Base-by-base conservation (phyloP, 2,797 vertebrate species). In the Sebastes aleutianus region DNA sequence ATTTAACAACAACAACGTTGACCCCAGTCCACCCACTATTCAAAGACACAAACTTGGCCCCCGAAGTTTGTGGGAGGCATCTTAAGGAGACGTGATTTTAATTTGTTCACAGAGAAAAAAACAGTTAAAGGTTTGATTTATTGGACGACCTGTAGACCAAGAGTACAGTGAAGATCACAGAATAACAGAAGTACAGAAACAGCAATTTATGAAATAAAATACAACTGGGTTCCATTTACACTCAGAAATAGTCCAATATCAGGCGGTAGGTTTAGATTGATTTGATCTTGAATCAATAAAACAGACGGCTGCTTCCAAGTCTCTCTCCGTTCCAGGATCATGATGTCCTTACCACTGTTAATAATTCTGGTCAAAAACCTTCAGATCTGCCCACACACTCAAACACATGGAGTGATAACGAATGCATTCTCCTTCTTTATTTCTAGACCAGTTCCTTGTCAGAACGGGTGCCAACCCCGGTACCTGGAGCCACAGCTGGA, bases 401-500 rank as follows among this genome's bases (percentile, higher is more conserved):
- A 31, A 8, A 34, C 34, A 26, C 29, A 34, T 4, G 2, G 24
- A 32, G 34, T 6, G 16, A 53, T 26, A 27, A 14, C 7, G 4
- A 13, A 54, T 5, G 1, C 2, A 36, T 78, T 53, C 9, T 6
- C 2, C 26, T 63, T 76, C 4, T 76, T 63, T 79, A 43, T 91
- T 86, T 92, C 72, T 88, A 99, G 98, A 94, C 90, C 3, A 96
- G 93, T 86, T 94, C 93, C 8, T 85, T 96, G 70, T 97, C 96
- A 9, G 96, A 98, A 79, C 95, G 96, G 86, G 91, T 95, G 76
- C 93, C 95, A n/a, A 97, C 97, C 54, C 97, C 98, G 27, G 89
- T 96, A 63, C 94, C 95, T 58, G 95, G 93, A 36, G 87, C 92
- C 72, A 86, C n/a, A 1, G 14, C 89, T 1, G 74, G 85, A 80